Conservation (phyloP, 2,113 vertebrate genomes). For the Lepidothrix coronata region DNA sequence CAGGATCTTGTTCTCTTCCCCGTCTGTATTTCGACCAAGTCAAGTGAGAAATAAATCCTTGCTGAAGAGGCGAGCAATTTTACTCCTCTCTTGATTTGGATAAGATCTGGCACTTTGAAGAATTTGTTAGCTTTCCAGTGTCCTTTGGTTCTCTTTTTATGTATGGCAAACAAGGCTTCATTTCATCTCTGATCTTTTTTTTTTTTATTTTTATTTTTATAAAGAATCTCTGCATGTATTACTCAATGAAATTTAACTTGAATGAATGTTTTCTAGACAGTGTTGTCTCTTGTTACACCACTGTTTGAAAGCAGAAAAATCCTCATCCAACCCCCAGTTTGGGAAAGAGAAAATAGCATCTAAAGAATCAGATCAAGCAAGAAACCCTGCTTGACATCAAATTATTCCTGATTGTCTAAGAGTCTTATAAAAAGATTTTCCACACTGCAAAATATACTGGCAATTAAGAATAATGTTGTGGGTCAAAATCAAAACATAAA, state of each 20-base stretch:
- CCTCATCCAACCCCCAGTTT: neutral
- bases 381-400: neutral
- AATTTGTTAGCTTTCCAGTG: neutral
- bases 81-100: neutral
- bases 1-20: neutral
- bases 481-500: neutral
- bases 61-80: neutral
- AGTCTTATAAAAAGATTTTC: neutral
- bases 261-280: neutral
- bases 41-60: slow-evolving; percentile 4
- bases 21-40: neutral
- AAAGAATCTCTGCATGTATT: neutral
- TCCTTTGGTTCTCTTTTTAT: neutral
- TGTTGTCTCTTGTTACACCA: neutral
- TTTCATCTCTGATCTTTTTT: neutral
- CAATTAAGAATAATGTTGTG: neutral
- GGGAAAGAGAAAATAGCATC: neutral
- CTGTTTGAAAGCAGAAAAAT: neutral
- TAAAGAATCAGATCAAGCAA: neutral
- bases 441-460: neutral
- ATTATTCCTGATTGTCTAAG: neutral
- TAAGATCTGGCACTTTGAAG: slow-evolving; percentile 18
- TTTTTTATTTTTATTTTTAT: neutral
- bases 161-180: neutral
- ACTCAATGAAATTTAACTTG: neutral